These are phyloP conservation scores for Azorinus chamasolen DNA, from an alignment of 2,888 invertebrate genomes.

Conservation along the genomic window DNA sequence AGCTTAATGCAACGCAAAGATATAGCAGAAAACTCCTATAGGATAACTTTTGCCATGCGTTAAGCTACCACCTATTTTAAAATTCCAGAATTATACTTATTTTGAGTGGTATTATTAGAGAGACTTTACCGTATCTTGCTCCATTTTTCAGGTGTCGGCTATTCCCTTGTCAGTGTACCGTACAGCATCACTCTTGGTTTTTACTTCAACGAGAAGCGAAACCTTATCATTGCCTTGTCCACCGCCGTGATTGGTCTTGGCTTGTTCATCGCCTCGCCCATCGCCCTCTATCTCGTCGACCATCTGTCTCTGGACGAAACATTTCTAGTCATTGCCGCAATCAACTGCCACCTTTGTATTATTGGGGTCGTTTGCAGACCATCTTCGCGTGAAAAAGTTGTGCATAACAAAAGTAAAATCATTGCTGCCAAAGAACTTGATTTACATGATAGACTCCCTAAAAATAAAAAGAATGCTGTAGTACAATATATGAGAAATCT, in stretches of 20 bases:
- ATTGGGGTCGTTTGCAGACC: slow-evolving; percentile 60
- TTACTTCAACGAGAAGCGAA: slow-evolving; percentile 60
- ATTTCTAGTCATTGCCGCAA: slow-evolving; percentile 55
- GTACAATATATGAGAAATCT: neutral
- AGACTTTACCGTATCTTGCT: too few species aligned
- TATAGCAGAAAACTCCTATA: too few species aligned
- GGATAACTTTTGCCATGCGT: too few species aligned
- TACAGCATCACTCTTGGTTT: slow-evolving; percentile 58
- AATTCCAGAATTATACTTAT: too few species aligned
- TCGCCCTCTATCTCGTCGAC: slow-evolving; percentile 45
- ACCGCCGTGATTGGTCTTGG: slow-evolving; percentile 58
- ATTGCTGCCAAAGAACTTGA: too few species aligned
- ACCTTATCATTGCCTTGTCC: slow-evolving; percentile 41
- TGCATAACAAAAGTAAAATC: slow-evolving; percentile 4
- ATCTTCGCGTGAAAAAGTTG: slow-evolving; percentile 34
- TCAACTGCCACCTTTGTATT: slow-evolving; percentile 54
- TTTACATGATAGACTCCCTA: neutral
- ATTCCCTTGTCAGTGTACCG: slow-evolving; percentile 48
- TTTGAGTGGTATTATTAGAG: too few species aligned
- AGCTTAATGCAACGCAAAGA: too few species aligned
- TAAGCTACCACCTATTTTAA: too few species aligned
- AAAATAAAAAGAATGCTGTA: neutral
- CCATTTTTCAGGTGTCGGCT: slow-evolving; percentile 65
- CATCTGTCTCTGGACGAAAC: slow-evolving; percentile 56
- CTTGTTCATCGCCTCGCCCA: slow-evolving; percentile 60